Conservation (phyloP, 2,888 invertebrate genomes). For the Prionchulus punctatus region DNA sequence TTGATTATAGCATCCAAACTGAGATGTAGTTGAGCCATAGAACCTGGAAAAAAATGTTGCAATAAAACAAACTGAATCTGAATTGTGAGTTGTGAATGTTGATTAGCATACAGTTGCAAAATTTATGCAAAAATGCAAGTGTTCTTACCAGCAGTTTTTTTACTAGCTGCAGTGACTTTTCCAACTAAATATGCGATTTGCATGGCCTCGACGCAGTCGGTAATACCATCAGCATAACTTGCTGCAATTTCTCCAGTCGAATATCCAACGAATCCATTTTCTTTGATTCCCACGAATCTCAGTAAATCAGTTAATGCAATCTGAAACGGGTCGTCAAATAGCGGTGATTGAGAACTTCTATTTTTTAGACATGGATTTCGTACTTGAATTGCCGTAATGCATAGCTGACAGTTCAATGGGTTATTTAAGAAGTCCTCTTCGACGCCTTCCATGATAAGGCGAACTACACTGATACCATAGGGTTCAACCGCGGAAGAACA, state of each 20-base stretch:
- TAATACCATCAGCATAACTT: constrained; percentile 86
- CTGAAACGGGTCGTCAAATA: too few relatives aligned
- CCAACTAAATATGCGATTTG: constrained; percentile 86
- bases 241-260: constrained; percentile 81
- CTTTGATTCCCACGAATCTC: constrained; percentile 52
- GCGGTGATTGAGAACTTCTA: too few relatives aligned
- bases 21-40: constrained; percentile 68
- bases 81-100: constrained; percentile 86
- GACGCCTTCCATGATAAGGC: constrained; percentile 57
- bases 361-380: too few relatives aligned
- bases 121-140: too few relatives aligned
- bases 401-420: constrained; percentile 52
- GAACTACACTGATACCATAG: constrained; percentile 63
- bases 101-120: constrained; percentile 65
- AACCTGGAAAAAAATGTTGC: constrained; percentile 56
- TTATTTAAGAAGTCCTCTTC: constrained; percentile 39
- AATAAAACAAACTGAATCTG: too few relatives aligned
- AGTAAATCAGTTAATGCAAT: constrained; percentile 83
- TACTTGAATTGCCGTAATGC: constrained; percentile 78
- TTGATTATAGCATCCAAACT: constrained; percentile 60
- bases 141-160: constrained; percentile 44
- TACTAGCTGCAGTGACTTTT: constrained; percentile 58
- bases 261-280: constrained; percentile 90
- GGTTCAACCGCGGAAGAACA: constrained; percentile 59
- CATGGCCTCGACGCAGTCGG: constrained; percentile 82